Evolutionary conservation across 2,888 invertebrate species (phyloP).

Genomic region (Trissonchulus sp.): DNA sequence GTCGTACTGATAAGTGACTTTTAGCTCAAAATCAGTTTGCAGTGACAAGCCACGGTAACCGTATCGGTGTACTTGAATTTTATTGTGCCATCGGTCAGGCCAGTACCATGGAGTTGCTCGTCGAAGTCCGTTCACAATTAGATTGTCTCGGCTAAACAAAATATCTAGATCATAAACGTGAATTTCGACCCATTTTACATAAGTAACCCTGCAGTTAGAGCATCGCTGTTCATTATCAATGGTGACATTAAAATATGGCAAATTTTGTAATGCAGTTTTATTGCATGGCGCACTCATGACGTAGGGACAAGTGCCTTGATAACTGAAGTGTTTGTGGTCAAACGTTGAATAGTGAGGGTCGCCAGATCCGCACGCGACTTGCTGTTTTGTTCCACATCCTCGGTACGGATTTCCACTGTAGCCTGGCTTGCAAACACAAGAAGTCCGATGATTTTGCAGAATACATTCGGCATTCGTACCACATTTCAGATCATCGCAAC

Average conservation of each 20-base stretch:
- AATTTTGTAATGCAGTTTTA: not conserved
- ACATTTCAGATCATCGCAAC: conserved; percentile 37
- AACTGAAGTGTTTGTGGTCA: conserved; percentile 46
- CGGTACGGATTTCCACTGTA: conserved; percentile 35
- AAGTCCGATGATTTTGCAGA: conserved; percentile 41
- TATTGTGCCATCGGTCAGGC: conserved; percentile 29
- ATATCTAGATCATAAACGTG: not conserved
- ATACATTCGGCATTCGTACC: conserved; percentile 42
- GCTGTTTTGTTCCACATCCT: conserved; percentile 30
- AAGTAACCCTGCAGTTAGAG: not conserved
- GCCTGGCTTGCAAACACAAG: conserved; percentile 43
- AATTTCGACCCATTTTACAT: not conserved
- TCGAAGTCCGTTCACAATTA: conserved; percentile 33
- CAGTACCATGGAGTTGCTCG: conserved; percentile 41
- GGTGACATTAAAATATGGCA: conserved; percentile 15
- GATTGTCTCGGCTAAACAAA: too few species aligned
- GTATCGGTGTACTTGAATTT: not conserved
- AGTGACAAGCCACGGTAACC: not conserved
- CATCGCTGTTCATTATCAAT: not conserved
- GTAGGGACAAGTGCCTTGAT: conserved; percentile 49
- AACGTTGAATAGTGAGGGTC: conserved; percentile 51
- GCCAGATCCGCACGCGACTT: conserved; percentile 41
- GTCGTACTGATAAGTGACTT: not conserved
- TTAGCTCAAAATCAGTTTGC: conserved; percentile 14
- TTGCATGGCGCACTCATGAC: conserved; percentile 42